These are phyloP conservation scores for Petrocephalus microphthalmus DNA, from an alignment of 2,113 vertebrate genomes.

Conservation along the genomic window DNA sequence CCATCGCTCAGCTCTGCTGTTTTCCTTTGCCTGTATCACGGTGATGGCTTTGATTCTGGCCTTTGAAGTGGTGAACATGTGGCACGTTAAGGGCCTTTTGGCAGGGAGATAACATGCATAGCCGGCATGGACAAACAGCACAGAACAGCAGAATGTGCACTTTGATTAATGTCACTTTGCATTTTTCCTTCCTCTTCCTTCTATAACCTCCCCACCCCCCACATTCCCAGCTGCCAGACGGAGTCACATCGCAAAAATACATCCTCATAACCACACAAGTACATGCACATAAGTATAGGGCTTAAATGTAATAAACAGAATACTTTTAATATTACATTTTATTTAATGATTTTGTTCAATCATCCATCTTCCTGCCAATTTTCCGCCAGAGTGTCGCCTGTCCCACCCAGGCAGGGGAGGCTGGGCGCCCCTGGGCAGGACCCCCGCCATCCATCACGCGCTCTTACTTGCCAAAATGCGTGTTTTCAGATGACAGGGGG, in stretches of 20 bases:
- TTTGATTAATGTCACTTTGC: neutral
- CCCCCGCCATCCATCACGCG: neutral
- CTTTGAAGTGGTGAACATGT: neutral
- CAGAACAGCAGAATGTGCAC: neutral
- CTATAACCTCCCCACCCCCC: neutral
- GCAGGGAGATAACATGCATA: neutral
- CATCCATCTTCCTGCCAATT: neutral
- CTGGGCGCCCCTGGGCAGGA: neutral
- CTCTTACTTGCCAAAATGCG: neutral
- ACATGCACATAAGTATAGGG: neutral
- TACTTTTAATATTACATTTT: neutral
- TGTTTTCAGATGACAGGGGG: neutral
- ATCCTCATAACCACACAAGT: neutral
- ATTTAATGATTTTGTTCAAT: neutral
- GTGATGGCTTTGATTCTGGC: neutral
- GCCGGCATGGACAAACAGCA: neutral
- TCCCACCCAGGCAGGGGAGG: neutral
- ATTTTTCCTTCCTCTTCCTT: neutral
- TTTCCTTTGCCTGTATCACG: neutral
- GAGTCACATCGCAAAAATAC: neutral
- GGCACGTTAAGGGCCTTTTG: neutral
- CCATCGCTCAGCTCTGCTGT: neutral
- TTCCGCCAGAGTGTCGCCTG: neutral
- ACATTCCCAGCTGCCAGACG: neutral
- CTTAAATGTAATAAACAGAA: neutral